These are phyloP conservation scores for Lucinisca nassula DNA, from an alignment of 2,888 invertebrate species.

Conservation along the genomic window DNA sequence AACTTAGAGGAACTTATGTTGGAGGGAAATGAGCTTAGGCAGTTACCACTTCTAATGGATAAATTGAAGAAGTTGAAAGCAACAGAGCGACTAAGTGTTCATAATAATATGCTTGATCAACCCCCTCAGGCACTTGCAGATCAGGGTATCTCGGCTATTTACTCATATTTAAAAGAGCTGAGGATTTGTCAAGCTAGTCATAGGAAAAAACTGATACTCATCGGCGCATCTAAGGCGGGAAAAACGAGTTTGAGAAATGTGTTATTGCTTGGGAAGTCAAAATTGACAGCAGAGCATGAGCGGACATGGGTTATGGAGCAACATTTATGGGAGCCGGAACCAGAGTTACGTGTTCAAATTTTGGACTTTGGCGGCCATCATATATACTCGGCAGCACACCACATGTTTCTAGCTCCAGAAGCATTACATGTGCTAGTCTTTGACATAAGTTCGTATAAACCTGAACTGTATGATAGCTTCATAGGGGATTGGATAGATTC, in stretches of 20 bases:
- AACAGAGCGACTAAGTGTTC: slow-evolving; percentile 75
- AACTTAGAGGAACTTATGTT: slow-evolving; percentile 77
- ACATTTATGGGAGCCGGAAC: slow-evolving; percentile 84
- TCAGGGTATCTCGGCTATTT: slow-evolving; percentile 77
- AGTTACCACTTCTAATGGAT: slow-evolving; percentile 80
- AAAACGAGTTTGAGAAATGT: slow-evolving; percentile 84
- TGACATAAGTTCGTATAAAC: slow-evolving; percentile 77
- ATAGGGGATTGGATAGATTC: slow-evolving; percentile 84
- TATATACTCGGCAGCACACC: slow-evolving; percentile 85
- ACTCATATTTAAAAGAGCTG: slow-evolving; percentile 78
- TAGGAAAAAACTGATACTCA: slow-evolving; percentile 82
- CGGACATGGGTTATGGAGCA: slow-evolving; percentile 85
- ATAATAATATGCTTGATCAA: slow-evolving; percentile 75
- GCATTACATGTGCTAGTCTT: slow-evolving; percentile 84
- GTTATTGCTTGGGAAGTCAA: slow-evolving; percentile 78
- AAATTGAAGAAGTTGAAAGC: slow-evolving; percentile 75
- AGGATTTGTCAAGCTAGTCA: slow-evolving; percentile 82
- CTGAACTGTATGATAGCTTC: slow-evolving; percentile 74
- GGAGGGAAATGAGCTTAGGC: slow-evolving; percentile 76
- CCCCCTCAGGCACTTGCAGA: slow-evolving; percentile 83
- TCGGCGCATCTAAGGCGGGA: slow-evolving; percentile 83
- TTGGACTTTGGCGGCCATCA: slow-evolving; percentile 85
- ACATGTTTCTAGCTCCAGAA: slow-evolving; percentile 84
- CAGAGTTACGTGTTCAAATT: slow-evolving; percentile 81
- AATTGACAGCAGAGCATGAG: slow-evolving; percentile 81